Evolutionary conservation across 2,888 invertebrate genomes (phyloP), one percentile per base, ranked within the genome.

Genomic region (Drosophila lutescens): DNA sequence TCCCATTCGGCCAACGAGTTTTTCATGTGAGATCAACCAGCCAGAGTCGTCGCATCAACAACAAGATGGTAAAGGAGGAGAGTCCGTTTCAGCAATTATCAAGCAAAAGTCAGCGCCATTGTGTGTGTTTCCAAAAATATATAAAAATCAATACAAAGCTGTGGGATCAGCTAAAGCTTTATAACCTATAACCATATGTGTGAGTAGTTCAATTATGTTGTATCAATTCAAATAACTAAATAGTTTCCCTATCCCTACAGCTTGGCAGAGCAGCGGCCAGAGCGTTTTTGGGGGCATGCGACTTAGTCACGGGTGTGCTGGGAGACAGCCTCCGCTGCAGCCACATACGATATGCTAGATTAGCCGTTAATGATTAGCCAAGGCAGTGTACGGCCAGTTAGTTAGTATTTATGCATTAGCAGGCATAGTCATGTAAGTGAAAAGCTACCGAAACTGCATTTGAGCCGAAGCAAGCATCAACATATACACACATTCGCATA

Each of bases 1-100:
- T 95, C 95, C 82, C 95, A 95, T 94, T 95, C 95, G 93, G 95
- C 95, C 79, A 95, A 95, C 93, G 95, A 96, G 93, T 95, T 95
- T 93, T 96, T 95, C 91, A 95, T 96, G 95, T 96, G 94, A 95
- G 73, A 78, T 57, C 58, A 23, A 44, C 47, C 67, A 73, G 55
- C 68, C 32, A 51, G 63, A 69, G 32, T 70, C 60, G 54, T 6
- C 26, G 26, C 26, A 26, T 26, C 46, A 51, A 61, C 55, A 61
- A 43, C 34, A 70, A 43, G 30, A 67, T 10, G n/a, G 44, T 50
- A 13, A 53, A 38, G 26, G 38, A 67, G 44, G 40, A 61, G 47
- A 32, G 67, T 60, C 66, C 76, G 86, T 71, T 70, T 76, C 49
- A 58, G 44, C 53, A 61, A 75, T 41, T 59, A 71, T 50, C 54